Conservation (phyloP, 1,140 invertebrate genomes). For the Calosoma granatense region DNA sequence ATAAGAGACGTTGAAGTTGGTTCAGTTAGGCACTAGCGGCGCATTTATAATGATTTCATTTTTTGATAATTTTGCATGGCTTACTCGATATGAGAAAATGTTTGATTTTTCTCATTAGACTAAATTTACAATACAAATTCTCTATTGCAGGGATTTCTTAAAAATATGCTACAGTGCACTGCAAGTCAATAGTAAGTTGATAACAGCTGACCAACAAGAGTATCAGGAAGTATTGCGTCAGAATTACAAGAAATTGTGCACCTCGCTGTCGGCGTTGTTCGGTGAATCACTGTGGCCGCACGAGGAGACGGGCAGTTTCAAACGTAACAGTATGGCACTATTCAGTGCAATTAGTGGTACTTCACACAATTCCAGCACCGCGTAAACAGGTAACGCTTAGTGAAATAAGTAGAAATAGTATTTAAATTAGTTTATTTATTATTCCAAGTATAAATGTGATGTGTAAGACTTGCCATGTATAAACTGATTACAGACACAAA, state of each 20-base stretch:
- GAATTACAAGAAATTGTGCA: conserved; percentile 78
- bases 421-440: neutral
- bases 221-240: conserved; percentile 78
- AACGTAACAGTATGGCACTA: conserved; percentile 54
- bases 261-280: conserved; percentile 59
- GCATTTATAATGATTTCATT: too few species aligned
- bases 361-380: conserved; percentile 52
- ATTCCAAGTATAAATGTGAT: conserved; percentile 8
- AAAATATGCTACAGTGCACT: conserved; percentile 77
- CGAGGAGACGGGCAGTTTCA: conserved; percentile 46
- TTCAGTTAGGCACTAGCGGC: too few species aligned
- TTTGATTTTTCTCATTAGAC: neutral
- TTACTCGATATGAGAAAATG: too few species aligned
- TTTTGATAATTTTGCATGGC: too few species aligned
- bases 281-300: conserved; percentile 59
- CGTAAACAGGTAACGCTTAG: conserved; percentile 25
- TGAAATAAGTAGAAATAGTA: neutral
- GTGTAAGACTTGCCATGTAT: neutral
- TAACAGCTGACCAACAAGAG: conserved; percentile 74
- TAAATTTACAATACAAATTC: conserved; percentile 5
- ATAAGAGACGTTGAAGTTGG: too few species aligned
- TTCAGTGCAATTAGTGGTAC: conserved; percentile 59
- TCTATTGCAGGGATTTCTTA: conserved; percentile 68
- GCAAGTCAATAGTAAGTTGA: conserved; percentile 76
- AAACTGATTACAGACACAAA: too few species aligned